phyloP scores from a whole-genome alignment of 2,888 invertebrate species.

The Dolichopus griseipennis region DNA sequence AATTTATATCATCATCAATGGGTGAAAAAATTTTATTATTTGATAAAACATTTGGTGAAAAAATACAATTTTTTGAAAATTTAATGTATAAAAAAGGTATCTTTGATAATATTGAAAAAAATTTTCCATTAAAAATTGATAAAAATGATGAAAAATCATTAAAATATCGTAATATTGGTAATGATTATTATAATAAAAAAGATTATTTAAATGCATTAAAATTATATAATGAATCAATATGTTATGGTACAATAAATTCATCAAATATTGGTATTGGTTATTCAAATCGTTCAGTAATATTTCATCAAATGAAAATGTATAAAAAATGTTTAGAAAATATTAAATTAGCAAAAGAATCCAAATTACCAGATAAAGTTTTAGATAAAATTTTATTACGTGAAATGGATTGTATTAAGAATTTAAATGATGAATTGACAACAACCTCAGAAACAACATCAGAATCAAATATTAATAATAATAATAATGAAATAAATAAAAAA shows the following conservation, averaged over 20 bases:
- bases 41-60: slow-evolving; percentile 6
- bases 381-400: neutral
- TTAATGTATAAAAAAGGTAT: neutral
- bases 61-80: neutral
- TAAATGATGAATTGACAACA: neutral
- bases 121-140: neutral
- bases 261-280: neutral
- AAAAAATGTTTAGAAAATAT: slow-evolving; percentile 1
- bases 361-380: neutral
- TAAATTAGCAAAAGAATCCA: neutral
- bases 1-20: neutral
- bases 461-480: neutral
- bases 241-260: neutral
- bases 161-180: neutral
- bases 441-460: too few relatives aligned
- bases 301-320: slow-evolving; percentile 1
- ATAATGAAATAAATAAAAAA: neutral
- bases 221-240: neutral
- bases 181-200: neutral
- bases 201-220: slow-evolving; percentile 6
- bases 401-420: neutral
- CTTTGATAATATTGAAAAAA: neutral
- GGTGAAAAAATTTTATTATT: slow-evolving; percentile 6
- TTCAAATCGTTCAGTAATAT: slow-evolving; percentile 4
- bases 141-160: neutral